phyloP scores from a whole-genome alignment of 2,888 invertebrate species.

The Entomobrya proxima region DNA sequence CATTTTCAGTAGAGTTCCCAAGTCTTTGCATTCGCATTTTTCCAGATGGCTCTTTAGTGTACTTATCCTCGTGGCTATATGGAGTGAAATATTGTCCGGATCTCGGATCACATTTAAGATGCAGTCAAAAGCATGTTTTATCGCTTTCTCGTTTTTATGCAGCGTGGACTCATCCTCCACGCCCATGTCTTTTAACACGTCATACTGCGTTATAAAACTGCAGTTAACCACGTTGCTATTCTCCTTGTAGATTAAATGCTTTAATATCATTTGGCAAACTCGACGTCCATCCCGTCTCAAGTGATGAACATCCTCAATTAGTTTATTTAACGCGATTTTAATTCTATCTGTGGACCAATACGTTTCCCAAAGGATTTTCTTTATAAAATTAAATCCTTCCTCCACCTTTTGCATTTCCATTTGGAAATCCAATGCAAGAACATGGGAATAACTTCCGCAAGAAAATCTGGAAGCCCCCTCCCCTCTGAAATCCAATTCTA shows the following conservation, averaged over 20 bases:
- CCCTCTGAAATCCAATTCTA: constrained; percentile 77
- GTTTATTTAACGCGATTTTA: constrained; percentile 86
- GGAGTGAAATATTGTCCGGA: constrained; percentile 82
- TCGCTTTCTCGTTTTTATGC: constrained; percentile 62
- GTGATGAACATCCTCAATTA: constrained; percentile 87
- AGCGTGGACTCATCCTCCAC: not conserved
- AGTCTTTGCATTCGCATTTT: not conserved
- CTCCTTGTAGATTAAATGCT: constrained; percentile 81
- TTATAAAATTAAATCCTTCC: constrained; percentile 85
- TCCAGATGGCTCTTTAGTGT: constrained; percentile 77
- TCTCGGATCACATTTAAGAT: constrained; percentile 81
- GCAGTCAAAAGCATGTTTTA: constrained; percentile 79
- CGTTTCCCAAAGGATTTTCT: constrained; percentile 85
- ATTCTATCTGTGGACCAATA: constrained; percentile 85
- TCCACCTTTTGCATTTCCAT: constrained; percentile 86
- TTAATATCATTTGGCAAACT: constrained; percentile 82
- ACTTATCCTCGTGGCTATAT: constrained; percentile 84
- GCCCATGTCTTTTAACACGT: constrained; percentile 80
- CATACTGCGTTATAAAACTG: constrained; percentile 86
- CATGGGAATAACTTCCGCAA: constrained; percentile 84
- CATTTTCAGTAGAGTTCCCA: not conserved
- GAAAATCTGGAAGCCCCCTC: constrained; percentile 80
- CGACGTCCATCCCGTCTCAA: constrained; percentile 84
- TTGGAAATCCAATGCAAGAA: constrained; percentile 81
- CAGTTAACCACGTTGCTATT: constrained; percentile 85